Evolutionary conservation across 1,140 invertebrate genomes (phyloP).

Genomic region (honey bee (Apis mellifera)): Amel_HAv3.1 CM009931.2:22671501-22672000

Average conservation of each 20-base stretch:
- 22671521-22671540: constrained; percentile 47
- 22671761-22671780: constrained; percentile 54
- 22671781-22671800: constrained; percentile 66
- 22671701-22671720: constrained; percentile 72
- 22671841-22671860: too few relatives aligned
- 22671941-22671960: too few relatives aligned
- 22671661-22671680: constrained; percentile 67
- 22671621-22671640: constrained; percentile 72
- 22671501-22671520: background rate
- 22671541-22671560: background rate
- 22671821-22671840: background rate
- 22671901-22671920: background rate
- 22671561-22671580: constrained; percentile 18
- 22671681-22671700: constrained; percentile 65
- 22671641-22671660: constrained; percentile 74
- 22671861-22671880: too few relatives aligned
- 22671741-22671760: constrained; percentile 55
- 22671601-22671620: constrained; percentile 63
- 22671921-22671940: too few relatives aligned
- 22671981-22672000: too few relatives aligned
- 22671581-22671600: constrained; percentile 67
- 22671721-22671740: constrained; percentile 66
- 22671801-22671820: background rate
- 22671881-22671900: background rate
- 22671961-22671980: too few relatives aligned